These are phyloP conservation scores for Drosophila parthenogenetica DNA, from an alignment of 2,888 invertebrate genomes.

Conservation along the genomic window DNA sequence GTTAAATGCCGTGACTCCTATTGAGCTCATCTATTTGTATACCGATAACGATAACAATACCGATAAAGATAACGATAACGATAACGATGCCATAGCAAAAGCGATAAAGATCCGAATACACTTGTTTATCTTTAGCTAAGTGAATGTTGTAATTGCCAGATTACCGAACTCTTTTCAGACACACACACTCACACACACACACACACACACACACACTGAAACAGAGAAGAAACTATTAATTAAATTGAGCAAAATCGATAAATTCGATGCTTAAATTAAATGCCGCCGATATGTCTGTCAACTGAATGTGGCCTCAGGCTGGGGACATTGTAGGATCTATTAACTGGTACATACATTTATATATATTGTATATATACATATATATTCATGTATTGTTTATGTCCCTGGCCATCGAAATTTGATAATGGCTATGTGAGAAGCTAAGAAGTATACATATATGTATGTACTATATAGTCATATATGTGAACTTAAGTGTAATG, in stretches of 20 bases:
- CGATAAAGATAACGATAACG: constrained; percentile 2
- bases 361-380: constrained; percentile 4
- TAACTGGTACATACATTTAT: not conserved
- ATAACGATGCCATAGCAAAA: constrained; percentile 18
- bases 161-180: constrained; percentile 28
- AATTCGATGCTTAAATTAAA: constrained; percentile 7
- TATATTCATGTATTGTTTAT: not conserved
- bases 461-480: constrained; percentile 14
- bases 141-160: constrained; percentile 70
- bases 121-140: constrained; percentile 20
- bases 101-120: constrained; percentile 25
- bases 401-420: constrained; percentile 27
- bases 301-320: constrained; percentile 30
- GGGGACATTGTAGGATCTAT: constrained; percentile 12
- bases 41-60: constrained; percentile 3
- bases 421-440: constrained; percentile 15
- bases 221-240: not conserved
- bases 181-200: constrained; percentile 11
- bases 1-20: constrained; percentile 54
- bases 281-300: constrained; percentile 35
- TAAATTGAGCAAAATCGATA: constrained; percentile 6
- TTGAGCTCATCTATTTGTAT: constrained; percentile 53
- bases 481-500: constrained; percentile 16
- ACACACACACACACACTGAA: constrained; percentile 8
- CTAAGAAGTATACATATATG: constrained; percentile 9